phyloP scores from a whole-genome alignment of 2,113 vertebrate species.

The Embiotoca jacksoni region DNA sequence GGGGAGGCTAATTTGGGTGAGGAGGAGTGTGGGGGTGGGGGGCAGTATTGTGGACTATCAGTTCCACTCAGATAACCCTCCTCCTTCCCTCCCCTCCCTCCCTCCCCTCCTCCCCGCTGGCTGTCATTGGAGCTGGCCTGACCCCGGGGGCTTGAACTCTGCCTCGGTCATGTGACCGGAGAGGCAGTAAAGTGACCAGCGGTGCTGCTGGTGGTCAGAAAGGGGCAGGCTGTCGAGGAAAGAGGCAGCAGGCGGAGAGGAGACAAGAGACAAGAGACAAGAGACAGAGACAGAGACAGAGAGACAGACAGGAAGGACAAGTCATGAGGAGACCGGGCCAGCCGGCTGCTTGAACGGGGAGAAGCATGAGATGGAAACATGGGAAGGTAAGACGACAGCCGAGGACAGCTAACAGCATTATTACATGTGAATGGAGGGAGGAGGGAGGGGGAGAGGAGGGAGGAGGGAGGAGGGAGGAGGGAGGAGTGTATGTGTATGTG shows the following conservation, averaged over 20 bases:
- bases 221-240: slow-evolving; percentile 81
- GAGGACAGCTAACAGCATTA: background rate
- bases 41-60: slow-evolving; percentile 89
- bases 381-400: slow-evolving; percentile 89
- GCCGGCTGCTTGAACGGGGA: slow-evolving; percentile 88
- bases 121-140: slow-evolving; percentile 92
- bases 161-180: slow-evolving; percentile 88
- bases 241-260: slow-evolving; percentile 65
- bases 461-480: too few relatives aligned
- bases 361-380: slow-evolving; percentile 96
- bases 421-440: slow-evolving; percentile 11
- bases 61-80: slow-evolving; percentile 93
- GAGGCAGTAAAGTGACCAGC: slow-evolving; percentile 92
- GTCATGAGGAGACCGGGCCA: slow-evolving; percentile 84
- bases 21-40: slow-evolving; percentile 59
- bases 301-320: slow-evolving; percentile 53
- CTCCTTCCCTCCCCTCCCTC: too few relatives aligned
- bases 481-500: background rate
- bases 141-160: slow-evolving; percentile 96
- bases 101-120: slow-evolving; percentile 54
- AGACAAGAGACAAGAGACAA: slow-evolving; percentile 38
- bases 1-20: slow-evolving; percentile 72
- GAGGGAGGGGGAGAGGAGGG: too few relatives aligned
- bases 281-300: slow-evolving; percentile 46
- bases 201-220: slow-evolving; percentile 82